These are phyloP conservation scores for Heliopora coerulea DNA, from an alignment of 92 coral and sea anemone genomes.

Conservation along the genomic window DNA sequence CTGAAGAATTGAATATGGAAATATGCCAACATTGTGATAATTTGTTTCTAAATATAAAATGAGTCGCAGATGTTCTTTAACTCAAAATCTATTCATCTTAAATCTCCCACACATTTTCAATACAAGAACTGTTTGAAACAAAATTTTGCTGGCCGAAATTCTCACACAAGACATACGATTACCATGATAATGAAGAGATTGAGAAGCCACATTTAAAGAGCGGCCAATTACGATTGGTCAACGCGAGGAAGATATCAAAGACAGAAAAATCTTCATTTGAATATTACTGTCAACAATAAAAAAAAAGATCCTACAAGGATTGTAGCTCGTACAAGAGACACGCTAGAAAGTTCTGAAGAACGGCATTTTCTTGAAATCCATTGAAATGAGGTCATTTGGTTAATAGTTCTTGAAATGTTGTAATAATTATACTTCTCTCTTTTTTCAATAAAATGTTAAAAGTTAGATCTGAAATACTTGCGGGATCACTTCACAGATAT, in stretches of 20 bases:
- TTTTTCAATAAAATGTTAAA: no score
- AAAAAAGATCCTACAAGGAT: not conserved
- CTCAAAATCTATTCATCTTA: not conserved
- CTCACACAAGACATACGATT: no score
- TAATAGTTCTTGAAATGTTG: not conserved
- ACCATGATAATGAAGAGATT: no score
- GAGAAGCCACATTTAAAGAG: not conserved
- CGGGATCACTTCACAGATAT: not conserved
- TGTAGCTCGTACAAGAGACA: not conserved
- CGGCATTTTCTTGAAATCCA: no score
- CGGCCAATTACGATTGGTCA: not conserved
- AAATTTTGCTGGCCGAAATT: no score
- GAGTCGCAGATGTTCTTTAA: not conserved
- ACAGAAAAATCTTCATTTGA: slow-evolving; percentile 10
- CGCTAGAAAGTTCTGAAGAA: no score
- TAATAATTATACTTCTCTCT: no score
- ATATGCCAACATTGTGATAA: not conserved
- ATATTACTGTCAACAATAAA: slow-evolving; percentile 16
- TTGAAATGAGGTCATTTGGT: not conserved
- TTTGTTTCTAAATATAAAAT: not conserved
- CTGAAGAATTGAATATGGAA: not conserved
- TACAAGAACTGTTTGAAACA: no score
- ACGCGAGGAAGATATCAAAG: slow-evolving; percentile 10
- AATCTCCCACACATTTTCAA: no score
- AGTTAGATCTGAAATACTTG: no score